Conservation (phyloP, 1,140 invertebrate genomes). For the Lordiphosa stackelbergi region DNA sequence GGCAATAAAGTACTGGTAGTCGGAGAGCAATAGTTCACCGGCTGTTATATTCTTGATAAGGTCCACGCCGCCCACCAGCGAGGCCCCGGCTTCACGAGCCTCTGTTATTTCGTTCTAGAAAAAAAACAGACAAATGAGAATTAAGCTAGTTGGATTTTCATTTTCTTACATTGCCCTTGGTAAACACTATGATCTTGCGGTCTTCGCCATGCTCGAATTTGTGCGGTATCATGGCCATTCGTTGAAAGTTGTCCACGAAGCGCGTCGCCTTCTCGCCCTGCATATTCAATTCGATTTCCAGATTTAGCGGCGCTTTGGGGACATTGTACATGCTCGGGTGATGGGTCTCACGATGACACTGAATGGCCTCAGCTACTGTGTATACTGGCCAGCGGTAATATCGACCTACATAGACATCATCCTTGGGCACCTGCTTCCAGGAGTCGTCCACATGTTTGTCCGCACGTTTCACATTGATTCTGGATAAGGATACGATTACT, state of each 20-base stretch:
- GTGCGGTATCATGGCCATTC: constrained; percentile 82
- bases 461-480: constrained; percentile 61
- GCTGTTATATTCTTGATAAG: constrained; percentile 86
- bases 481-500: constrained; percentile 6
- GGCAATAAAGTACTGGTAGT: constrained; percentile 86
- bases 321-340: constrained; percentile 86
- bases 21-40: constrained; percentile 82
- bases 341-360: constrained; percentile 85
- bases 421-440: constrained; percentile 79
- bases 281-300: constrained; percentile 86
- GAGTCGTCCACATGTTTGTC: constrained; percentile 80
- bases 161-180: constrained; percentile 78
- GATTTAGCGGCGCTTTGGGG: constrained; percentile 82
- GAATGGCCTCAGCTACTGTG: constrained; percentile 84
- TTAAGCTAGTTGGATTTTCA: no score
- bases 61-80: constrained; percentile 82
- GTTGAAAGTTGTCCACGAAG: constrained; percentile 81
- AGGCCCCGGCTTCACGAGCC: constrained; percentile 83
- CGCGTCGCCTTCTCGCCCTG: constrained; percentile 79
- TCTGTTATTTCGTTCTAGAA: constrained; percentile 78
- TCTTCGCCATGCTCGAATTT: constrained; percentile 82
- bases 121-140: not conserved
- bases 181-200: constrained; percentile 84
- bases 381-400: constrained; percentile 82
- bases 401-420: constrained; percentile 83